Percentiles rank a stretch among this genome's conserved stretches.
phyloP scores from a whole-genome alignment of 1,140 invertebrate genomes.

The Diuraphis noxia region DNA sequence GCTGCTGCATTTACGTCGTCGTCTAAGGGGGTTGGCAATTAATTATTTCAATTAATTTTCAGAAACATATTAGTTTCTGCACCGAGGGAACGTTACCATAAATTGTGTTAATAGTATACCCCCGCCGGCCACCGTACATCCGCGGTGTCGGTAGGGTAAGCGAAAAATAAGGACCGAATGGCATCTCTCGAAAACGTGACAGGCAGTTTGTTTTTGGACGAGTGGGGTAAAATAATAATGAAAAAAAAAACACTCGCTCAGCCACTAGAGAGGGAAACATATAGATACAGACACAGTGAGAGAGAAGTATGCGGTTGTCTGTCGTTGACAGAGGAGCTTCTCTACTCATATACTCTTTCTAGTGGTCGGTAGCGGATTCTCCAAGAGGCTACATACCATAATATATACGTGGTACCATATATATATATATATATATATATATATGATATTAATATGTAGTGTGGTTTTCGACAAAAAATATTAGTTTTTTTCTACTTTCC shows the following conservation, averaged over 20 bases:
- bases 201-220: constrained; percentile 41
- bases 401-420: neutral
- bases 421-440: no score
- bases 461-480: neutral
- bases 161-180: constrained; percentile 10
- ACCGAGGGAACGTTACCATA: neutral
- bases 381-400: neutral
- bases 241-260: constrained; percentile 4
- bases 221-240: constrained; percentile 47
- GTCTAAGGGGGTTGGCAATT: constrained; percentile 18
- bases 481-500: neutral
- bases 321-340: constrained; percentile 36
- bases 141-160: neutral
- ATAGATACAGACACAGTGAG: neutral
- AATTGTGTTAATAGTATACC: constrained; percentile 29
- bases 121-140: neutral
- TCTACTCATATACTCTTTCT: neutral
- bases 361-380: constrained; percentile 23
- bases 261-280: neutral
- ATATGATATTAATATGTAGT: neutral
- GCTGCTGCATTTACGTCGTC: neutral
- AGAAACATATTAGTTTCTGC: constrained; percentile 24
- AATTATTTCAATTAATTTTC: constrained; percentile 48
- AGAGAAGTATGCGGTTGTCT: neutral
- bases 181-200: constrained; percentile 36